These are phyloP conservation scores for Netelia fuscicornis DNA, from an alignment of 2,888 invertebrate species.

Conservation along the genomic window DNA sequence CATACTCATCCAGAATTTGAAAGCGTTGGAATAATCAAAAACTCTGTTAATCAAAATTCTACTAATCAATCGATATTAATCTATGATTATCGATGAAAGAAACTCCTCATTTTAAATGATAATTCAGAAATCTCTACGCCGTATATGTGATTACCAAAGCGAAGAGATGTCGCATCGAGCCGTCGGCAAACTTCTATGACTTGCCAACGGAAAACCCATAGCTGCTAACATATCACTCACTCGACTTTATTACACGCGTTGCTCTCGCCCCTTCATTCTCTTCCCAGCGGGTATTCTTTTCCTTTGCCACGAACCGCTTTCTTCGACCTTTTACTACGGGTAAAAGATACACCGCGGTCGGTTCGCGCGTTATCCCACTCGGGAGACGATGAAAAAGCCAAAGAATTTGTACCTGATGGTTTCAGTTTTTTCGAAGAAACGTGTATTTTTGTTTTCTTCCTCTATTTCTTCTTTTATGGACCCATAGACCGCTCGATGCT, in stretches of 20 bases:
- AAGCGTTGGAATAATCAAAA: too few relatives aligned
- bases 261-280: conserved; percentile 19
- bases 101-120: neutral
- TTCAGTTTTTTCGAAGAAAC: conserved; percentile 21
- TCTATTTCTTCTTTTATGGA: neutral
- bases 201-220: conserved; percentile 35
- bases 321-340: conserved; percentile 35
- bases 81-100: conserved; percentile 5
- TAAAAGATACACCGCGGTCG: neutral
- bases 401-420: conserved; percentile 40
- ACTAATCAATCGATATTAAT: neutral
- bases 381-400: neutral
- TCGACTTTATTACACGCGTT: conserved; percentile 52
- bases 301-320: conserved; percentile 44
- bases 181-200: conserved; percentile 62
- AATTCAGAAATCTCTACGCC: neutral
- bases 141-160: neutral
- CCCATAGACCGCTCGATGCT: conserved; percentile 1
- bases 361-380: conserved; percentile 3
- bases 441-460: neutral
- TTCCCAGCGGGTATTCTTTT: conserved; percentile 55
- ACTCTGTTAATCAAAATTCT: too few relatives aligned
- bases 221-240: conserved; percentile 47
- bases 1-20: too few relatives aligned
- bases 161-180: conserved; percentile 16